Evolutionary conservation across 2,888 invertebrate genomes (phyloP).

Genomic region (Yponomeuta sedellus): DNA sequence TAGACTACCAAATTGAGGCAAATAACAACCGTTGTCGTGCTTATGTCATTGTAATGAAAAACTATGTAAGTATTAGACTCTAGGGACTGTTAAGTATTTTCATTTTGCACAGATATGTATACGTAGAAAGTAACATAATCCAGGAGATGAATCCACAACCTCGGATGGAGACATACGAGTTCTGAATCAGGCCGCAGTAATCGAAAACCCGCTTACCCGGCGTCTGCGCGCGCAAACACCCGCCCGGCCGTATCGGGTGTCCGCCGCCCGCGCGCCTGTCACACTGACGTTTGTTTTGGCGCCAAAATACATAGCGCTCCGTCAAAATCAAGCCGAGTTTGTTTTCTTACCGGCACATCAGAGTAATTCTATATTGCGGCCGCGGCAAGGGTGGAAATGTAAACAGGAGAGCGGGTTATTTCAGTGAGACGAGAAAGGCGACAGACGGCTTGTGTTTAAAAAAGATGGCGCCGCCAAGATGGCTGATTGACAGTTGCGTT

Average conservation of each 20-base stretch:
- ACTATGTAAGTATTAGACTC: too few relatives aligned
- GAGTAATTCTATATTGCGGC: constrained; percentile 74
- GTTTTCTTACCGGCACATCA: constrained; percentile 73
- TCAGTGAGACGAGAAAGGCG: constrained; percentile 32
- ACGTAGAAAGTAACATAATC: too few relatives aligned
- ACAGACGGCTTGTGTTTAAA: constrained; percentile 67
- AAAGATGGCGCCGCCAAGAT: constrained; percentile 59
- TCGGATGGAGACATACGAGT: too few relatives aligned
- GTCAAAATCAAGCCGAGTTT: constrained; percentile 59
- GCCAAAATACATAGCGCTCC: constrained; percentile 74
- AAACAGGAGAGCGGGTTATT: constrained; percentile 65
- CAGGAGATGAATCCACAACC: too few relatives aligned
- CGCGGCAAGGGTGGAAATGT: constrained; percentile 72
- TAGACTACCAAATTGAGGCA: too few relatives aligned
- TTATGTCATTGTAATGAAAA: too few relatives aligned
- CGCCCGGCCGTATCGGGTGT: constrained; percentile 60
- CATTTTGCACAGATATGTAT: too few relatives aligned
- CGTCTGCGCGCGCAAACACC: constrained; percentile 67
- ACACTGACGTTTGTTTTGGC: constrained; percentile 76
- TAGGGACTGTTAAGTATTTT: too few relatives aligned
- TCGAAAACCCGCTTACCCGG: constrained; percentile 65
- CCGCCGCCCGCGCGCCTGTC: constrained; percentile 75
- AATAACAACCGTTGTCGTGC: too few relatives aligned
- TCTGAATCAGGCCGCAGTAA: neutral
- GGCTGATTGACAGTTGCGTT: constrained; percentile 49